Conservation (phyloP, 2,113 vertebrate species). For the Hypanus sabinus region DNA sequence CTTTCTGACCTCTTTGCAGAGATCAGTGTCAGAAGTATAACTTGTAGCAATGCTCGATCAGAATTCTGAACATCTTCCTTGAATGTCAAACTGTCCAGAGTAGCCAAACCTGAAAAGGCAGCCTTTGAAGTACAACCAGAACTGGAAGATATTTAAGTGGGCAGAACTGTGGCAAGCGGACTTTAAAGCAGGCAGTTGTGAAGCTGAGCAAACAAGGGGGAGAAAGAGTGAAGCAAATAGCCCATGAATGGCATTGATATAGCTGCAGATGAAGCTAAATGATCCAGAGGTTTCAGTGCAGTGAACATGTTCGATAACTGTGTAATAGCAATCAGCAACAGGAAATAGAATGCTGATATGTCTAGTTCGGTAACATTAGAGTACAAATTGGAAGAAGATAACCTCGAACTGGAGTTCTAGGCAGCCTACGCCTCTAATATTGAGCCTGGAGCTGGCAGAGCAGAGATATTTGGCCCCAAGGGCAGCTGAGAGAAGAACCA, state of each 20-base stretch:
- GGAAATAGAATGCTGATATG: neutral
- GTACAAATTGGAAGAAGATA: neutral
- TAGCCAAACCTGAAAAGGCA: neutral
- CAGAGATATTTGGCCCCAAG: neutral
- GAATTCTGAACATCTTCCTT: neutral
- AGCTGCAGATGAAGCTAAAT: neutral
- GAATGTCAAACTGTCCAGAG: neutral
- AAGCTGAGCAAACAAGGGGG: neutral
- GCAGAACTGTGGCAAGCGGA: neutral
- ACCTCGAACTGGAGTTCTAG: neutral
- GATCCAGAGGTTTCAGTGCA: neutral
- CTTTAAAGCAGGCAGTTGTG: neutral
- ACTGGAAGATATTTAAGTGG: neutral
- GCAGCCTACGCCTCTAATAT: neutral
- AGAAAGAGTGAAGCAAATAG: neutral
- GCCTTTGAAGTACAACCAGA: neutral
- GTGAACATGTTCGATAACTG: neutral
- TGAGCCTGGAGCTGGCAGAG: neutral
- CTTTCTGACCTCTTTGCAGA: neutral
- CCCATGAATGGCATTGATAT: neutral
- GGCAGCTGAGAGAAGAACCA: neutral
- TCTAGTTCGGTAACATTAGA: neutral
- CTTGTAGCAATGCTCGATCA: neutral
- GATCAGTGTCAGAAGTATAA: neutral
- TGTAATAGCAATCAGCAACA: neutral